phyloP scores from a whole-genome alignment of 2,113 vertebrate genomes.

The Mellivora capensis region DNA sequence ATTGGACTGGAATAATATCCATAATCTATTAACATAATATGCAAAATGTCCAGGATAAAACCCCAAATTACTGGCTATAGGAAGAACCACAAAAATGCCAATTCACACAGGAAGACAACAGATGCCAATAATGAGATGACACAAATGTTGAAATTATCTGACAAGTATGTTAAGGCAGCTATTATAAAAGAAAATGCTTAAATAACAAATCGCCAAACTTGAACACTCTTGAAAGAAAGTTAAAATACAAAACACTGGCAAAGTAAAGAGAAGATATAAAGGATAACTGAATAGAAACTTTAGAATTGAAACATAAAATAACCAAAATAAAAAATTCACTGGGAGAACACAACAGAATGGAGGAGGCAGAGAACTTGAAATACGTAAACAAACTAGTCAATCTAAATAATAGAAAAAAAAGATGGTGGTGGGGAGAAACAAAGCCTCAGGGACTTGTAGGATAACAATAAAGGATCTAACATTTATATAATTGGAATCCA shows the following conservation, averaged over 20 bases:
- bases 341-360: neutral
- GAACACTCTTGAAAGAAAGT: neutral
- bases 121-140: slow-evolving; percentile 9
- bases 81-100: slow-evolving; percentile 29
- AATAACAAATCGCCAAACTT: slow-evolving; percentile 10
- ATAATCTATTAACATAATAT: slow-evolving; percentile 22
- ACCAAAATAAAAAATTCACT: slow-evolving; percentile 36
- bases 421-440: neutral
- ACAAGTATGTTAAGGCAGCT: slow-evolving; percentile 7
- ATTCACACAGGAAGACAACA: neutral
- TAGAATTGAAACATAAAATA: slow-evolving; percentile 36
- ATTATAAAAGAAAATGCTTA: slow-evolving; percentile 52
- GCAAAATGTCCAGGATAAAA: slow-evolving; percentile 39
- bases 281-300: slow-evolving; percentile 21
- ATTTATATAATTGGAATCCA: neutral
- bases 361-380: slow-evolving; percentile 28
- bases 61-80: neutral
- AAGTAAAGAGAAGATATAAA: neutral
- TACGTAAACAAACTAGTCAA: neutral
- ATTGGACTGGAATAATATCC: neutral
- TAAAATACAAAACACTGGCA: slow-evolving; percentile 19
- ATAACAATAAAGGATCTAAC: slow-evolving; percentile 35
- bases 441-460: neutral
- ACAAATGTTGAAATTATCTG: slow-evolving; percentile 28
- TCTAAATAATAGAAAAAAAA: neutral